phyloP scores from a whole-genome alignment of 1,140 invertebrate species.

The Eciton burchellii region DNA sequence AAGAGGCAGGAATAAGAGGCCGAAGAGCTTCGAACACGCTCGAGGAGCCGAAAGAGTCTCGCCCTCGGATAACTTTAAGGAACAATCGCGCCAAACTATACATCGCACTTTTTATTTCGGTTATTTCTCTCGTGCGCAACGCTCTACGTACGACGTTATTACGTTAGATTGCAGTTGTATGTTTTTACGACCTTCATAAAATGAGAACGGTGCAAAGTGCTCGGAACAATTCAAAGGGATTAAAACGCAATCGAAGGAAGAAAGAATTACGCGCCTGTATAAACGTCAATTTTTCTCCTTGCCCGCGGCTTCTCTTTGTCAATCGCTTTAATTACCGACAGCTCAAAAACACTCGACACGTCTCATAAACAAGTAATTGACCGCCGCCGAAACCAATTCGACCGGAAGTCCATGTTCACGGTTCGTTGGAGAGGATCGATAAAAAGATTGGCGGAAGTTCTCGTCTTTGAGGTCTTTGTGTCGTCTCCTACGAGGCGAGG shows the following conservation, averaged over 20 bases:
- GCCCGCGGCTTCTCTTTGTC: conserved; percentile 1
- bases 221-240: background rate
- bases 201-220: conserved; percentile 12
- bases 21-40: conserved; percentile 28
- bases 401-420: background rate
- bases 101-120: conserved; percentile 41
- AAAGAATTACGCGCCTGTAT: background rate
- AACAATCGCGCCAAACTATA: conserved; percentile 49
- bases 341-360: background rate
- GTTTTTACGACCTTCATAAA: conserved; percentile 5
- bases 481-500: background rate
- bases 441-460: conserved; percentile 38
- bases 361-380: conserved; percentile 21
- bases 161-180: conserved; percentile 2
- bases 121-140: conserved; percentile 14
- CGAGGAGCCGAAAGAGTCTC: conserved; percentile 43
- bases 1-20: conserved; percentile 45
- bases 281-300: background rate
- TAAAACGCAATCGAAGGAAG: background rate
- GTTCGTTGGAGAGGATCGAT: conserved; percentile 11
- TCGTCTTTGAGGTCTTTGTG: conserved; percentile 16
- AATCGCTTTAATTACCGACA: background rate
- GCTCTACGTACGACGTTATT: conserved; percentile 24
- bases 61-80: conserved; percentile 28
- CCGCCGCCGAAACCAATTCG: background rate